These are phyloP conservation scores for Peromyscus nudipes DNA, from an alignment of 2,797 vertebrate species.

Conservation along the genomic window DNA sequence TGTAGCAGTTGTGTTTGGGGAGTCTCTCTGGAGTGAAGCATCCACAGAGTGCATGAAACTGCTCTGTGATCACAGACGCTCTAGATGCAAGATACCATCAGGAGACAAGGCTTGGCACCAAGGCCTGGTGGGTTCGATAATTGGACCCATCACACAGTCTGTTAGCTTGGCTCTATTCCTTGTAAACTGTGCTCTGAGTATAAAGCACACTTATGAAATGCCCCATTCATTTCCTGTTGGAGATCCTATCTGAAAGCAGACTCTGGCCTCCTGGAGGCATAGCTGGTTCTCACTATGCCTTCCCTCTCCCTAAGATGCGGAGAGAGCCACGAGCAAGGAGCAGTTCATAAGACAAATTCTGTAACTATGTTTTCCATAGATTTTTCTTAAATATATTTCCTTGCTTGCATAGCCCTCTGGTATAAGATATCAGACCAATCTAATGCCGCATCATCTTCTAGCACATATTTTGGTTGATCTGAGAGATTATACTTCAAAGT, in stretches of 20 bases:
- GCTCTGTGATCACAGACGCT: background rate
- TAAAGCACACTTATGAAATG: conserved; percentile 62
- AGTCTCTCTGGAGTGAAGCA: background rate
- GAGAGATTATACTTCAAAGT: conserved; percentile 17
- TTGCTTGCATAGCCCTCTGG: background rate
- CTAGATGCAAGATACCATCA: background rate
- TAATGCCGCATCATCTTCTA: background rate
- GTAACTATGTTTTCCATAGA: background rate
- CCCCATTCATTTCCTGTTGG: conserved; percentile 78
- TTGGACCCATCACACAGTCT: background rate
- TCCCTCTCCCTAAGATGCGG: background rate
- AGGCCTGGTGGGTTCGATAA: background rate
- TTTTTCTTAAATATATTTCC: conserved; percentile 1
- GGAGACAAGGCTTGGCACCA: background rate
- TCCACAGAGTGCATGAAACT: background rate
- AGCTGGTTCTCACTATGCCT: background rate
- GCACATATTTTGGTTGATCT: conserved; percentile 28
- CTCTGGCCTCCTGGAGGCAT: conserved; percentile 22
- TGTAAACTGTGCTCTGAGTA: background rate
- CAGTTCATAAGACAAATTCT: background rate
- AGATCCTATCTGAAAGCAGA: conserved; percentile 72
- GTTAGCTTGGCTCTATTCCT: conserved; percentile 1
- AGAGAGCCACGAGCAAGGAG: background rate
- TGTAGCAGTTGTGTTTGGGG: rapidly evolving
- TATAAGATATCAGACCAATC: background rate